Evolutionary conservation across 2,113 vertebrate genomes (phyloP).

Genomic region (Eclectus roratus): DNA sequence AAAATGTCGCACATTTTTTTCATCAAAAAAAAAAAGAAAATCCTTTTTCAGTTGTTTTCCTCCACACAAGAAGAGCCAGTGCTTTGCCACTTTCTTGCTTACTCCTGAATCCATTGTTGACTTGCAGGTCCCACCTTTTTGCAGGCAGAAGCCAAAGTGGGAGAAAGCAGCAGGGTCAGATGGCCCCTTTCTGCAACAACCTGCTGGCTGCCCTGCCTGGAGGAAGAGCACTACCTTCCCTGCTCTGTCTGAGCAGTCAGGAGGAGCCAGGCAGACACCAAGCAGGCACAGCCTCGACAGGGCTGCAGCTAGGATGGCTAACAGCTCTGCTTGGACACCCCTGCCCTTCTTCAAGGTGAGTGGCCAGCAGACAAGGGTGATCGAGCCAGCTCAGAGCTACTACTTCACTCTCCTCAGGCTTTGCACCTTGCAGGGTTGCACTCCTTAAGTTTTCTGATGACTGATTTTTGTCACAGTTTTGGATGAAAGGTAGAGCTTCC

Average conservation of each 20-base stretch:
- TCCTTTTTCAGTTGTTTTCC: background rate
- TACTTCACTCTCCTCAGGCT: background rate
- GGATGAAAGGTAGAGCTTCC: background rate
- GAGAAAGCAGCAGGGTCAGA: background rate
- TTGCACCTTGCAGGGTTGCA: fast-evolving
- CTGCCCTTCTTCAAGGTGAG: background rate
- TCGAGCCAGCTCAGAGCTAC: fast-evolving
- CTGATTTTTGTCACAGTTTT: background rate
- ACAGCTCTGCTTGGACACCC: background rate
- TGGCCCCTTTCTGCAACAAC: background rate
- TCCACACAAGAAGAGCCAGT: background rate
- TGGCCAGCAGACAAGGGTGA: background rate
- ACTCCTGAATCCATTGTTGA: background rate
- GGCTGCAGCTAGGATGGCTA: background rate
- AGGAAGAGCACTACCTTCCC: background rate
- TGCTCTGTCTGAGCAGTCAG: background rate
- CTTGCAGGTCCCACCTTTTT: background rate
- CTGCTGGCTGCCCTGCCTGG: background rate
- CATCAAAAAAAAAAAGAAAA: background rate
- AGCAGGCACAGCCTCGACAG: background rate
- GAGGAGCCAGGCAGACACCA: background rate
- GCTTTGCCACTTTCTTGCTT: background rate
- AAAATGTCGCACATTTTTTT: background rate
- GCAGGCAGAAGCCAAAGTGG: background rate
- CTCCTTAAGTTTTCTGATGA: background rate